Evolutionary conservation across 2,888 invertebrate species (phyloP), one percentile per base, ranked within the genome.

Genomic region (Catocala sponsa): DNA sequence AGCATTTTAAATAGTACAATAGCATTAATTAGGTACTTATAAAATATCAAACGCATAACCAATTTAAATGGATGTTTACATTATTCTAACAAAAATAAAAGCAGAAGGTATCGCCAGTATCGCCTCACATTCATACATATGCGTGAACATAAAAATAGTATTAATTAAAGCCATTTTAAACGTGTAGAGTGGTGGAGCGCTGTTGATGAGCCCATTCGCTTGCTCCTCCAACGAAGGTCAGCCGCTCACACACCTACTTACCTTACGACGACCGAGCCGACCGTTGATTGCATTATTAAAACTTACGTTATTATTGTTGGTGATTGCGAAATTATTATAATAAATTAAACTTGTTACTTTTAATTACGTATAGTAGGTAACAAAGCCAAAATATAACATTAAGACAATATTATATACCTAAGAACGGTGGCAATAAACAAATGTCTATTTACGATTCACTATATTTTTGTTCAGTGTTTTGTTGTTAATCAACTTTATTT

Each of bases 141-240:
- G 79, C 65, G 78, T 78, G 81, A 79, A 78, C 70, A 79, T 79
- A 80, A 82, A 84, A 82, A 82, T 78, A 65, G 68, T 75, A 62
- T 69, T 81, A 81, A 85, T 89, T 87, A 85, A 87, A 82, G 78
- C 74, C 77, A 81, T 82, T 86, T 84, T 68, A 60, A 65, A 70
- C 51, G 57, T 82, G 83, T 86, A 82, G 84, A 84, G 81, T 79
- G 78, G 81, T 80, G 71, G 80, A 82, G 83, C 83, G 78, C 76
- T 72, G 83, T 83, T 87, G 91, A 91, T 88, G 91, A 88, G 87
- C 85, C 87, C 89, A 85, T 87, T 91, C 88, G 88, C 88, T 80
- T 77, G 81, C 75, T 86, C 79, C 82, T 83, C 79, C 68, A 68
- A 55, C 79, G 90, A 92, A 92, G 92, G 92, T 87, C 92, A 84